Percentiles rank a stretch among this genome's conserved stretches.
phyloP scores from a whole-genome alignment of 23 tunicate genomes.

The Corella eumyota region DNA sequence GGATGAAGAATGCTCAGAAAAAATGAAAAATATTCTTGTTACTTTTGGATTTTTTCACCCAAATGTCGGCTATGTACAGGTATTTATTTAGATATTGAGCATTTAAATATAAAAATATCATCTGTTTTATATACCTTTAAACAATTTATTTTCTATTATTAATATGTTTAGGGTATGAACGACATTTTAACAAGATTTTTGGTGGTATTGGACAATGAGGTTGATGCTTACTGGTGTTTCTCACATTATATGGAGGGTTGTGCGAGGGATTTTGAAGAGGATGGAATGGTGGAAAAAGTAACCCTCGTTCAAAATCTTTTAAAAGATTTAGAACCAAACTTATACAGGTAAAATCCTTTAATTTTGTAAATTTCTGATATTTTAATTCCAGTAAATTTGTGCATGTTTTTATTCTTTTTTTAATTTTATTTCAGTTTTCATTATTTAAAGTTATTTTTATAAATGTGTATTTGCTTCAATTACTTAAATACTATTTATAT shows the following conservation, averaged over 20 bases:
- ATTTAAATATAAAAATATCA: no score
- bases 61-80: conserved; percentile 52
- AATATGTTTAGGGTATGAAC: conserved; percentile 49
- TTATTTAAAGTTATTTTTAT: no score
- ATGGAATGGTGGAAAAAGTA: conserved; percentile 47
- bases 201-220: conserved; percentile 37
- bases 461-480: no score
- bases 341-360: conserved; percentile 22
- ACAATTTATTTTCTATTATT: neutral
- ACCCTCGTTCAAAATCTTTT: conserved; percentile 19
- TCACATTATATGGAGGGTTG: conserved; percentile 51
- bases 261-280: conserved; percentile 31
- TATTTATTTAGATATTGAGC: conserved; percentile 2
- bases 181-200: conserved; percentile 39
- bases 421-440: neutral
- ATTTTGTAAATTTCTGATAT: neutral
- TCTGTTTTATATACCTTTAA: no score
- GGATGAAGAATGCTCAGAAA: neutral
- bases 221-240: conserved; percentile 73
- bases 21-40: conserved; percentile 49
- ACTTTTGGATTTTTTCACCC: conserved; percentile 60
- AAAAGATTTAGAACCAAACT: conserved; percentile 41
- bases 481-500: no score
- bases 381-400: neutral
- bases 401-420: neutral